Evolutionary conservation across 2,888 invertebrate species (phyloP).

Genomic region (Galeruca laticollis): DNA sequence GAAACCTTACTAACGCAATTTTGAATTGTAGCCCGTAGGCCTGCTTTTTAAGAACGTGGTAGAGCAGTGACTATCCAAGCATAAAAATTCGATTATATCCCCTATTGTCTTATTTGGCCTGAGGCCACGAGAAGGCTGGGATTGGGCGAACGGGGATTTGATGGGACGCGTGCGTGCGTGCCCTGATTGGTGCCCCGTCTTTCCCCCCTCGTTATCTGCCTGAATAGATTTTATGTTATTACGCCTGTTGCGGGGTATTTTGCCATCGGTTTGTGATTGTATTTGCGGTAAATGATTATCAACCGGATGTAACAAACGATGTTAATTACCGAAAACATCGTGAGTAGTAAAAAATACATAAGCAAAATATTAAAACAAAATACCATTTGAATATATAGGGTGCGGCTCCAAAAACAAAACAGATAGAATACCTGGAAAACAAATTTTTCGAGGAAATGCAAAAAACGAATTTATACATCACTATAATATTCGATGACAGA

Average conservation of each 20-base stretch:
- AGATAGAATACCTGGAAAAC: too few relatives aligned
- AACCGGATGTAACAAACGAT: neutral
- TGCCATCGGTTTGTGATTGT: neutral
- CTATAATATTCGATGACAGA: constrained; percentile 78
- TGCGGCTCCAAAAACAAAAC: too few relatives aligned
- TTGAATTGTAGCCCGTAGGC: neutral
- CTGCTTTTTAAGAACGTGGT: neutral
- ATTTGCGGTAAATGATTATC: constrained; percentile 2
- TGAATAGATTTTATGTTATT: constrained; percentile 14
- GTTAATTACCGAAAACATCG: neutral
- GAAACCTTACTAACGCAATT: neutral
- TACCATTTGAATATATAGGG: too few relatives aligned
- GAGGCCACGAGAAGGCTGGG: constrained; percentile 50
- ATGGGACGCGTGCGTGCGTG: constrained; percentile 59
- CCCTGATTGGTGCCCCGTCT: constrained; percentile 54
- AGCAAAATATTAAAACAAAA: too few relatives aligned
- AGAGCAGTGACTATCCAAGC: constrained; percentile 45
- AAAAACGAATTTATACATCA: constrained; percentile 76
- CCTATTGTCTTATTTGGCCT: constrained; percentile 58
- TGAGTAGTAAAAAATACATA: neutral
- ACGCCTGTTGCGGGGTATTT: neutral
- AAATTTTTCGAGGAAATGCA: too few relatives aligned
- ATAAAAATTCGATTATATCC: constrained; percentile 59
- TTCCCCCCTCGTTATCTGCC: constrained; percentile 11
- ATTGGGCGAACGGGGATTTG: constrained; percentile 56